Base-by-base conservation (phyloP, 2,113 vertebrate genomes). In the Rhinichthys klamathensis region DNA sequence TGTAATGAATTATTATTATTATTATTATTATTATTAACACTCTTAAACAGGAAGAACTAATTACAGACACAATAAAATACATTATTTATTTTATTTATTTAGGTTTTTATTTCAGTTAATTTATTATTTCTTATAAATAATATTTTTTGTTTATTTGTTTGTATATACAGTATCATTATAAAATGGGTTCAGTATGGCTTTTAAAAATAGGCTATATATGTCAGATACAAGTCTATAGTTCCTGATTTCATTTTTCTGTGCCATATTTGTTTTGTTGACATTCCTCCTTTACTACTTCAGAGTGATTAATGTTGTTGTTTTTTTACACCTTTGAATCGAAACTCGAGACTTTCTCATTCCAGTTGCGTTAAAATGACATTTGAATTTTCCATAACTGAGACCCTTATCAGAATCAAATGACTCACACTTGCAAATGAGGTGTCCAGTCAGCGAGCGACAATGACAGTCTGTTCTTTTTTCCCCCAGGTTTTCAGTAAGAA, bases 401-500 rank as follows among this genome's bases (percentile, higher is more conserved):
- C 18, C 18, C 41, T 69, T 49, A 80, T 81, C 44, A 75, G 72
- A 80, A 70, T 75, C 25, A 69, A n/a, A 8, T 51, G 76, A 32
- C 51, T 69, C 0, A 69, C 51, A 13, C 6, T 18, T 80, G 74
- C 46, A 88, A 67, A 74, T 70, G 13, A 27, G 56, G 6, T 16
- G 65, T 18, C 60, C 70, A 75, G 74, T 46, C 10, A 63, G 23
- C 32, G 78, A 77, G 81, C 60, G 27, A 7, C 75, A 78, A 32
- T 72, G 13, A 81, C 78, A 79, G 35, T 23, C 44, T 80, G 13
- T 16, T 54, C 51, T 21, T 18, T n/a, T 79, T 44, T 15, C 18
- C 75, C 27, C 16, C 69, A 84, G 83, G 76, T 63, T 82, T 54
- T 80, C 80, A 81, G 32, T 58, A 78, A 69, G 84, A 73, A 90